Base-by-base conservation (phyloP, 2,888 invertebrate genomes). In the Apamea epomidion region DNA sequence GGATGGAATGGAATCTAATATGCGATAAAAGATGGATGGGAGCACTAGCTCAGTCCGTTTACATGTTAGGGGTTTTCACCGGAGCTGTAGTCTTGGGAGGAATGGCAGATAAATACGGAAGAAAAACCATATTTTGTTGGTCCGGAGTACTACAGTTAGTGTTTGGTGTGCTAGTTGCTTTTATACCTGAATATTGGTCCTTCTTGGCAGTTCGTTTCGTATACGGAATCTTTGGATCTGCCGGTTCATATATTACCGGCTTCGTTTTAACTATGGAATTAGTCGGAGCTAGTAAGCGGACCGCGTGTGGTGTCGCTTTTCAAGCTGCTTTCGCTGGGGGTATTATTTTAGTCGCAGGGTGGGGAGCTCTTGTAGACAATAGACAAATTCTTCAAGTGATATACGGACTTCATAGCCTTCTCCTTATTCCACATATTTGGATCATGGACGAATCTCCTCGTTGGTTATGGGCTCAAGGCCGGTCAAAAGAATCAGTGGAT, bases 401-500 rank as follows among this genome's bases (percentile, higher is more conserved):
- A 6, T 98, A 98, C 91, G 99, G 98, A 2, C 94, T 98, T 54
- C 99, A 99, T 90, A 97, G 98, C 74, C 94, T 98, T 32, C 92
- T 98, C 0, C 97, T 99, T 1, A 94, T 99, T 58, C 98, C 98
- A 1, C 98, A 99, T 92, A 98, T 98, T 97, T 99, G 99, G 99
- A 95, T 98, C 8, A 98, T 99, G 97, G 99, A 99, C 90, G 99
- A 99, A 95, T 99, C 99, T 14, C 98, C 99, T 0, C 97, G 99
- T 29, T 99, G 99, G 99, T 94, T 99, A 14, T 99, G 99, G 99
- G 98, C 98, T 60, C 98, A 99, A 92, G 99, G 98, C 0, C 97
- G 98, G 71, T 96, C 97, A 0, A 97, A 97, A 74, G 98, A 99
- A 94, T 98, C 99, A 0, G 97, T 98, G 0, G 97, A 97, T 18